phyloP scores from a whole-genome alignment of 2,797 vertebrate genomes.

The Anabacerthia variegaticeps region DNA sequence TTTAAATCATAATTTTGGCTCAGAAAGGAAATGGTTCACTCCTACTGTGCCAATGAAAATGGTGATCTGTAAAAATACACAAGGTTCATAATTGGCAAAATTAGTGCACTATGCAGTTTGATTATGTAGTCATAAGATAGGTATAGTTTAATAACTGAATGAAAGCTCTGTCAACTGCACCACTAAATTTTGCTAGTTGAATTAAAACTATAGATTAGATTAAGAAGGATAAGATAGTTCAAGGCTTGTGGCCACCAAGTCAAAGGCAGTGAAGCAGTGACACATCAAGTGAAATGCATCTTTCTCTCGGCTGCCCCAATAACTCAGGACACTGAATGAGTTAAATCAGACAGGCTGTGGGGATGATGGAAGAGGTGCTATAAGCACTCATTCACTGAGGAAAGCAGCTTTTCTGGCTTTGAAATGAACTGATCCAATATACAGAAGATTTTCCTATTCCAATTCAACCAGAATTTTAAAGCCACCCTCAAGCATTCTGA shows the following conservation, averaged over 20 bases:
- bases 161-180: not conserved
- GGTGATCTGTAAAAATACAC: not conserved
- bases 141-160: not conserved
- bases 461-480: slow-evolving; percentile 38
- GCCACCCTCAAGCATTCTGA: slow-evolving; percentile 23
- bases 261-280: not conserved
- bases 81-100: not conserved
- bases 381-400: not conserved
- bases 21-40: not conserved
- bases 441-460: not conserved
- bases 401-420: slow-evolving; percentile 28
- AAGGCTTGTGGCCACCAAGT: not conserved
- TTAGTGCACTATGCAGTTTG: not conserved
- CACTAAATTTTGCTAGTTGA: not conserved
- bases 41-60: not conserved
- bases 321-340: not conserved
- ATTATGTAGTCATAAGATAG: not conserved
- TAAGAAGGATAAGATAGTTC: not conserved
- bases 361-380: slow-evolving; percentile 18
- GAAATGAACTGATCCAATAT: slow-evolving; percentile 33
- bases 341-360: not conserved
- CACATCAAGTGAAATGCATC: not conserved
- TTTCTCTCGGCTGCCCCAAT: not conserved
- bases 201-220: not conserved
- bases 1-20: not conserved